These are phyloP conservation scores for Spodoptera littoralis DNA, from an alignment of 2,888 invertebrate species.

Conservation along the genomic window DNA sequence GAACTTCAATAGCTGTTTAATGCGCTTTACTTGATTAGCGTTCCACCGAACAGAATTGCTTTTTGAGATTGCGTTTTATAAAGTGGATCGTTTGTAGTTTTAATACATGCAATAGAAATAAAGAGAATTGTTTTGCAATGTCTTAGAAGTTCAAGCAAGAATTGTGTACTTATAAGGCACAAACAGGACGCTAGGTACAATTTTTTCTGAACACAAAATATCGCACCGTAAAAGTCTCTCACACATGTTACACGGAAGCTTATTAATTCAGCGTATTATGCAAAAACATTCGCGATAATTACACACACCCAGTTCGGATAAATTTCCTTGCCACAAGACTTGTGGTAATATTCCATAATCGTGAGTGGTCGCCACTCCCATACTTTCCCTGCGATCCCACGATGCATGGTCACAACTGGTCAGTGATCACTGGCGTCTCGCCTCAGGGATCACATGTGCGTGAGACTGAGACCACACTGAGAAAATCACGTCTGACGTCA, in stretches of 20 bases:
- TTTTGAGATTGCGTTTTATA: too few relatives aligned
- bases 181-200: too few relatives aligned
- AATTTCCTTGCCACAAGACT: constrained; percentile 10
- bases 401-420: constrained; percentile 27
- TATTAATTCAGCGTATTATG: constrained; percentile 22
- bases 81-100: too few relatives aligned
- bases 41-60: constrained; percentile 2
- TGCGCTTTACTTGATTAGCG: constrained; percentile 25
- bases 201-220: too few relatives aligned
- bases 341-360: constrained; percentile 14
- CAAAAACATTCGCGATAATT: constrained; percentile 25
- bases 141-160: too few relatives aligned
- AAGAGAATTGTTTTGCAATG: too few relatives aligned
- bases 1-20: constrained; percentile 34
- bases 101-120: too few relatives aligned
- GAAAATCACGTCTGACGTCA: constrained; percentile 5
- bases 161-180: too few relatives aligned
- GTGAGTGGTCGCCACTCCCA: constrained; percentile 48
- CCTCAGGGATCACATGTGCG: constrained; percentile 19
- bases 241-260: constrained; percentile 25
- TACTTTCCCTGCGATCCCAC: constrained; percentile 59
- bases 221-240: not conserved
- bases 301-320: constrained; percentile 11
- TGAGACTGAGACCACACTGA: constrained; percentile 45
- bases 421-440: constrained; percentile 30